phyloP scores from a whole-genome alignment of 2,888 invertebrate species.

The Formica aserva region DNA sequence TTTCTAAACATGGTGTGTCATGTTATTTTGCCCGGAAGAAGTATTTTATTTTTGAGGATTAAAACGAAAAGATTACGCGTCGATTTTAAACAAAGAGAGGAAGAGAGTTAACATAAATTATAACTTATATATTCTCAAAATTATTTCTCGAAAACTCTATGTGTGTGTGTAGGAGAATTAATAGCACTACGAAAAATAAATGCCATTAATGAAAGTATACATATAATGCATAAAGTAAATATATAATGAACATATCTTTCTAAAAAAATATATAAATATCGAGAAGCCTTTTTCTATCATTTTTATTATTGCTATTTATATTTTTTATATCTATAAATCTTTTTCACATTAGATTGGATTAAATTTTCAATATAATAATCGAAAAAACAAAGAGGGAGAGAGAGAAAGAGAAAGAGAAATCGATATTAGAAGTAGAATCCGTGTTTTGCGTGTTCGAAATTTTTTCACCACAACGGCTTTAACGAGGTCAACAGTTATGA shows the following conservation, averaged over 20 bases:
- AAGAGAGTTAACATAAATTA: not conserved
- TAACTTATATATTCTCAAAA: not conserved
- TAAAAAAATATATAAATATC: not conserved
- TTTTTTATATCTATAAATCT: not conserved
- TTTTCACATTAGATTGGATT: not conserved
- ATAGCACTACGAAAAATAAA: not conserved
- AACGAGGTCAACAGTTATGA: constrained; percentile 62
- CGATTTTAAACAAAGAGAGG: not conserved
- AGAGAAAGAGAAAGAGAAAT: not conserved
- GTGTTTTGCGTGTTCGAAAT: not conserved
- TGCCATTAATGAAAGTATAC: not conserved
- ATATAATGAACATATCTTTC: not conserved
- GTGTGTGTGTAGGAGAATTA: not conserved
- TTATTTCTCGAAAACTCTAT: not conserved
- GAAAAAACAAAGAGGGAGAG: not conserved
- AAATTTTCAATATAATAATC: not conserved
- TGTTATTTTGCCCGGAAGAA: constrained; percentile 31
- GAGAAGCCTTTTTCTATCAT: not conserved
- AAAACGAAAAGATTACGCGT: constrained; percentile 10
- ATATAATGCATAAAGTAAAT: not conserved
- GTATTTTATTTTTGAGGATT: constrained; percentile 30
- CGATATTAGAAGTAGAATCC: not conserved
- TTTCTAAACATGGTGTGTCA: constrained; percentile 29
- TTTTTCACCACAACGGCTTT: constrained; percentile 1
- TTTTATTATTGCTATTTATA: not conserved